Conservation (phyloP, 2,888 invertebrate species). For the Gymnosoma rotundatum region DNA sequence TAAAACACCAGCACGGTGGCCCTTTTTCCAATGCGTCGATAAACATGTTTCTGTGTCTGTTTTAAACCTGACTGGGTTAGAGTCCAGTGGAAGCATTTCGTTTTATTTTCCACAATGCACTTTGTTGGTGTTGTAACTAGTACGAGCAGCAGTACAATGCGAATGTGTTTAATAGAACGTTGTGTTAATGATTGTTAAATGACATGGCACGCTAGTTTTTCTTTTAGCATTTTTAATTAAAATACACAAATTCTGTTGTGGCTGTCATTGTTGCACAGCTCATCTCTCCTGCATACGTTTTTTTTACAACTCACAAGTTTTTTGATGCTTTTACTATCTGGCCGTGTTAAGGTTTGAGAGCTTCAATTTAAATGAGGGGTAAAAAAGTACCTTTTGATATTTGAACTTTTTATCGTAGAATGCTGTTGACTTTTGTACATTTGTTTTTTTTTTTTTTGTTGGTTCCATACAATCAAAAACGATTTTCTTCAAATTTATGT, state of each 20-base stretch:
- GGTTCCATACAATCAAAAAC: slow-evolving; percentile 23
- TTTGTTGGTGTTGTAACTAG: neutral
- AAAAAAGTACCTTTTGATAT: slow-evolving; percentile 4
- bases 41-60: slow-evolving; percentile 41
- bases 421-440: neutral
- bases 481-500: slow-evolving; percentile 43
- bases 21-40: slow-evolving; percentile 48
- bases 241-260: slow-evolving; percentile 77
- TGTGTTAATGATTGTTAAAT: slow-evolving; percentile 42
- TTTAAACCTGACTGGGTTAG: slow-evolving; percentile 42
- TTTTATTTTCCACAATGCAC: slow-evolving; percentile 30
- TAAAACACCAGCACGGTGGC: slow-evolving; percentile 58
- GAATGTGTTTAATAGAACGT: slow-evolving; percentile 26
- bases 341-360: slow-evolving; percentile 17
- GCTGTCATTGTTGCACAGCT: slow-evolving; percentile 69
- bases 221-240: slow-evolving; percentile 76
- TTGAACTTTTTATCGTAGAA: slow-evolving; percentile 5
- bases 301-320: neutral
- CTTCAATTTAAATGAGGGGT: neutral
- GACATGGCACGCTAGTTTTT: slow-evolving; percentile 65
- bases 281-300: neutral
- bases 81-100: slow-evolving; percentile 38
- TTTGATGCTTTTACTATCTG: slow-evolving; percentile 22
- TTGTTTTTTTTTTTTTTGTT: slow-evolving; percentile 66
- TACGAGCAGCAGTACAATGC: slow-evolving; percentile 10